phyloP scores from a whole-genome alignment of 2,113 vertebrate species.

The Brevimyrus niger region DNA sequence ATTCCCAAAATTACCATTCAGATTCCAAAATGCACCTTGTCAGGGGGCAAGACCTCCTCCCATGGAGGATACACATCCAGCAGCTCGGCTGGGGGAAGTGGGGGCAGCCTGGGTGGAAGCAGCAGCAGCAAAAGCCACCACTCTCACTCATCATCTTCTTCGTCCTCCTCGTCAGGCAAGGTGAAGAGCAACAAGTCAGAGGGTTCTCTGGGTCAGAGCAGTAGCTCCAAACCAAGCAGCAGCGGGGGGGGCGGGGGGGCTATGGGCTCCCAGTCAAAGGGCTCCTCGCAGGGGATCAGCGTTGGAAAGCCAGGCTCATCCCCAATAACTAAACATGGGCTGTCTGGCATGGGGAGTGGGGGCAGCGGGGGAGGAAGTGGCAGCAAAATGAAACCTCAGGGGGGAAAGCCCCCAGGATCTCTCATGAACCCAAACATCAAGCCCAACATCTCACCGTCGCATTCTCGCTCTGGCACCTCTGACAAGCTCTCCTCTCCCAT shows the following conservation, averaged over 20 bases:
- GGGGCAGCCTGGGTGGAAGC: conserved; percentile 47
- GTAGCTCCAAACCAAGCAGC: conserved; percentile 74
- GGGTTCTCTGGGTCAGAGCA: conserved; percentile 73
- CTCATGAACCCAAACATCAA: conserved; percentile 94
- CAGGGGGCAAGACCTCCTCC: conserved; percentile 85
- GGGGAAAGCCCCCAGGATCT: conserved; percentile 81
- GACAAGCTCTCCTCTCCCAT: conserved; percentile 92
- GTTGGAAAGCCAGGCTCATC: conserved; percentile 85
- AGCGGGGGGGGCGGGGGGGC: conserved; percentile 63
- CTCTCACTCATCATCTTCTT: conserved; percentile 76
- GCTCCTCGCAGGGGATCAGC: conserved; percentile 77
- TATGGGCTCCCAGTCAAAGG: conserved; percentile 70
- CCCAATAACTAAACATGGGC: conserved; percentile 85
- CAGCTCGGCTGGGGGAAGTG: conserved; percentile 67
- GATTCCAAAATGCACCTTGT: conserved; percentile 88
- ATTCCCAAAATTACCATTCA: conserved; percentile 98
- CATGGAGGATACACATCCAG: conserved; percentile 86
- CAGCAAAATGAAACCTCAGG: conserved; percentile 87
- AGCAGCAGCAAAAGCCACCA: conserved; percentile 89
- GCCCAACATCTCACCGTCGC: conserved; percentile 95
- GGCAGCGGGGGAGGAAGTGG: conserved; percentile 58
- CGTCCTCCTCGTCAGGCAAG: conserved; percentile 80
- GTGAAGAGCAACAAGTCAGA: conserved; percentile 89
- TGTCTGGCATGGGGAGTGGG: conserved; percentile 63
- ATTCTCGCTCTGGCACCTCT: conserved; percentile 80